Conservation (phyloP, 1,140 invertebrate genomes). For the Panulirus ornatus region DNA sequence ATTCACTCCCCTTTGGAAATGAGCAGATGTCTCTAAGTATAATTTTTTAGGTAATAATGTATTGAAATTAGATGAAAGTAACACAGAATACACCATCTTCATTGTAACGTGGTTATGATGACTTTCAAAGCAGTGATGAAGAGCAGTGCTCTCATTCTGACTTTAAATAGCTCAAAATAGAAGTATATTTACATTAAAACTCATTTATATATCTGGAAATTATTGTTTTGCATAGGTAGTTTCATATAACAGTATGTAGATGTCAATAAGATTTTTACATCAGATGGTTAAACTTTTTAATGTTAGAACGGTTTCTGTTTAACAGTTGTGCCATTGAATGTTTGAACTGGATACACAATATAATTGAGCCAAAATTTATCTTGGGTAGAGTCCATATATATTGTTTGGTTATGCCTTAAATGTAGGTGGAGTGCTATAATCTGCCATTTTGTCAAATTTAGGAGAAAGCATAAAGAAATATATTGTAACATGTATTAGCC, state of each 20-base stretch:
- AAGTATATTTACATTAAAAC: slow-evolving; percentile 3
- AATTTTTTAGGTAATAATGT: background rate
- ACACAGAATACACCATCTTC: background rate
- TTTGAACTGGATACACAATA: background rate
- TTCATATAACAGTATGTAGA: slow-evolving; percentile 1
- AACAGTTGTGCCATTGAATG: background rate
- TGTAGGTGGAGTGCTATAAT: background rate
- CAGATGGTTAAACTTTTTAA: background rate
- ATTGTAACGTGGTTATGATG: background rate
- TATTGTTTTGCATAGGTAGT: background rate
- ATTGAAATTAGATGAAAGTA: background rate
- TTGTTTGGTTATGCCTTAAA: slow-evolving; percentile 8
- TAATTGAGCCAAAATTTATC: background rate
- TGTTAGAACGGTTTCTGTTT: no score
- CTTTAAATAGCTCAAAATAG: background rate
- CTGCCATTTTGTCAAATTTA: background rate
- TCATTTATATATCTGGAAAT: background rate
- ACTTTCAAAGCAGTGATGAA: background rate
- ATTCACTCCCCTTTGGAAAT: background rate
- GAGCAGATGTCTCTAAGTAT: background rate
- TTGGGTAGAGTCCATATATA: no score
- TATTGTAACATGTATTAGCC: background rate
- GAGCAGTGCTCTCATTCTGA: background rate
- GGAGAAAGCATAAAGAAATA: background rate
- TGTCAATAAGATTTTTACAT: background rate